Percentiles rank a stretch among this genome's conserved stretches.
These are phyloP conservation scores for Neoseiulus cucumeris DNA, from an alignment of 1,140 invertebrate genomes.

Conservation along the genomic window DNA sequence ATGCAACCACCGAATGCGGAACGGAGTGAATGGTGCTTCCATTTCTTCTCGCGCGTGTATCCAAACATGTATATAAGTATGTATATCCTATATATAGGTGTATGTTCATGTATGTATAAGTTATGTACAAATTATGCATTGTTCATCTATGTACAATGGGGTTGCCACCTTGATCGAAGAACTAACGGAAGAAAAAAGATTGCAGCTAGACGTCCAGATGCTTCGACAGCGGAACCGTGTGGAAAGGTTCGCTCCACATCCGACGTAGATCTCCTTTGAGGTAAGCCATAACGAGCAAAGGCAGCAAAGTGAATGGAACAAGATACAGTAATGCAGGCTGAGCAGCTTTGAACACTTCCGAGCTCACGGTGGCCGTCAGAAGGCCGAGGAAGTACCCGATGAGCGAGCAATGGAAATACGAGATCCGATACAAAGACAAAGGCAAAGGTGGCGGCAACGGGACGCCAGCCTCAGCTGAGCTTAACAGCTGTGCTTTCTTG, in stretches of 20 bases:
- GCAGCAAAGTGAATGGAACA: constrained; percentile 87
- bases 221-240: constrained; percentile 50
- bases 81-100: too few species aligned
- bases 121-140: not conserved
- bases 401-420: constrained; percentile 90
- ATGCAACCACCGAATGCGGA: too few species aligned
- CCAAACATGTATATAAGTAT: too few species aligned
- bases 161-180: not conserved
- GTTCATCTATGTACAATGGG: not conserved
- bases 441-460: constrained; percentile 37
- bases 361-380: constrained; percentile 85
- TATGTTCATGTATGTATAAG: too few species aligned
- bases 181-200: not conserved
- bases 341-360: constrained; percentile 90
- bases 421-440: constrained; percentile 28
- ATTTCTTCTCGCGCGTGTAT: too few species aligned
- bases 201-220: constrained; percentile 42
- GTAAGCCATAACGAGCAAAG: constrained; percentile 88
- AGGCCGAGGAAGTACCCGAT: constrained; percentile 87
- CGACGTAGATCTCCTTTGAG: constrained; percentile 82
- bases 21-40: too few species aligned
- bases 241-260: constrained; percentile 96
- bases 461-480: constrained; percentile 47
- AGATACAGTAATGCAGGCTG: constrained; percentile 90
- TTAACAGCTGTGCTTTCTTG: constrained; percentile 46